A percentile compares a stretch with the other conserved stretches of the same genome.
phyloP scores from a whole-genome alignment of 1,140 invertebrate species.

The Heterodera carotae region DNA sequence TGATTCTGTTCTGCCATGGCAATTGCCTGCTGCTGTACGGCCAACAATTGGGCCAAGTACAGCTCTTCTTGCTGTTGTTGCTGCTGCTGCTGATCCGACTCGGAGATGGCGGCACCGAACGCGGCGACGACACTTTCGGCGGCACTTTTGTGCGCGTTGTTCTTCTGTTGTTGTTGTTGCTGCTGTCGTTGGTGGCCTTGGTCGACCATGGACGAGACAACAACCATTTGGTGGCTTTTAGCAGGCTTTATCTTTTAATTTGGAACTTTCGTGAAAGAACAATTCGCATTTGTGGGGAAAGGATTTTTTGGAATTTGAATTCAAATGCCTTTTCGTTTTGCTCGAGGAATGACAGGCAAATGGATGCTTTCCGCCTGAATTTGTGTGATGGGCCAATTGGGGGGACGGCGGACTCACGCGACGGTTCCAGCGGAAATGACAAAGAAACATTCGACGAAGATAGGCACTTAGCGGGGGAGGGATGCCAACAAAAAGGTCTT shows the following conservation, averaged over 20 bases:
- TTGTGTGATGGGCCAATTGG: background rate
- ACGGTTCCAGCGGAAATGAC: background rate
- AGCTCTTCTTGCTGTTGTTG: conserved; percentile 10
- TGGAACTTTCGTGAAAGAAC: no score
- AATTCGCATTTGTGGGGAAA: background rate
- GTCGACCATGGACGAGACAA: conserved; percentile 14
- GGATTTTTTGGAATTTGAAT: background rate
- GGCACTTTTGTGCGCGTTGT: background rate
- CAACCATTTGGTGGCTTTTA: background rate
- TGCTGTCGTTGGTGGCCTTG: background rate
- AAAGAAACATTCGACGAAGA: background rate
- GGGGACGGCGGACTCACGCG: conserved; percentile 3
- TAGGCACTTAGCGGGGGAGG: conserved; percentile 6
- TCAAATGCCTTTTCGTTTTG: background rate
- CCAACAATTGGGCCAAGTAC: conserved; percentile 26
- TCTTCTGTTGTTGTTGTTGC: background rate
- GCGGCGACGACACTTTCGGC: background rate
- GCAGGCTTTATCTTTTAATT: background rate
- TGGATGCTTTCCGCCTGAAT: background rate
- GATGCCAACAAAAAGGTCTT: background rate
- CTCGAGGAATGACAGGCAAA: conserved; percentile 7
- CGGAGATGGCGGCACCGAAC: background rate
- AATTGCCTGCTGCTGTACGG: conserved; percentile 24
- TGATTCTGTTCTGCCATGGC: background rate
- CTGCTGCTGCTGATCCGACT: background rate